Conservation (phyloP, 1,140 invertebrate species). For the Ceratina japonica region DNA sequence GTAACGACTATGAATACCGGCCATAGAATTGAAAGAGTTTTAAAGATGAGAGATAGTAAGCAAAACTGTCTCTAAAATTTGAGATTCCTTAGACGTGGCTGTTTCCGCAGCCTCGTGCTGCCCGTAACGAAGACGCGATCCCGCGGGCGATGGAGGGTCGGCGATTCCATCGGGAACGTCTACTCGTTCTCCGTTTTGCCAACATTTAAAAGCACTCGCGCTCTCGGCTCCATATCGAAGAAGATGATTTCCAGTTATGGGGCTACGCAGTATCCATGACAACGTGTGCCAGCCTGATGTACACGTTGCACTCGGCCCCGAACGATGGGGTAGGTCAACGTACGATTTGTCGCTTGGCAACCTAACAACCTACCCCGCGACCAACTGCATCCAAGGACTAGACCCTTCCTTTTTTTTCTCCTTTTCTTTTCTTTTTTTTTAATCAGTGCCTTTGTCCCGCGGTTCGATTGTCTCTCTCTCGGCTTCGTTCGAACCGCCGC, state of each 20-base stretch:
- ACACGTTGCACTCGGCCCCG: conserved; percentile 36
- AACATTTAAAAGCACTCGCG: conserved; percentile 21
- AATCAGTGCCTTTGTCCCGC: conserved; percentile 69
- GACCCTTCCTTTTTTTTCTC: conserved; percentile 62
- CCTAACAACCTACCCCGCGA: conserved; percentile 70
- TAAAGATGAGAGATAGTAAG: too few species aligned
- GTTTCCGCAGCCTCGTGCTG: neutral
- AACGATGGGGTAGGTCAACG: conserved; percentile 70
- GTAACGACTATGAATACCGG: too few species aligned
- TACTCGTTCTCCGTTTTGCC: neutral
- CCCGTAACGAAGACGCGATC: neutral
- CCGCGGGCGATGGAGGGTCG: neutral
- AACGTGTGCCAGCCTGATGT: conserved; percentile 54
- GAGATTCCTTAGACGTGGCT: neutral
- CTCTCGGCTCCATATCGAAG: conserved; percentile 39
- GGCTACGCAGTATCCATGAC: conserved; percentile 61
- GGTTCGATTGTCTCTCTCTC: conserved; percentile 66
- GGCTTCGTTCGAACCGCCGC: conserved; percentile 38
- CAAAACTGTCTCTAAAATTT: neutral
- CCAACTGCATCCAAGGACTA: conserved; percentile 66
- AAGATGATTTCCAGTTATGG: conserved; percentile 52
- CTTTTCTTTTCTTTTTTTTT: conserved; percentile 62
- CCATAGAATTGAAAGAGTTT: too few species aligned
- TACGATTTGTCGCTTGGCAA: conserved; percentile 74
- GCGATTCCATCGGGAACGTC: neutral